Evolutionary conservation across 35 echinoderm and acorn worm species (phyloP).

Genomic region (Lytechinus variegatus): DNA sequence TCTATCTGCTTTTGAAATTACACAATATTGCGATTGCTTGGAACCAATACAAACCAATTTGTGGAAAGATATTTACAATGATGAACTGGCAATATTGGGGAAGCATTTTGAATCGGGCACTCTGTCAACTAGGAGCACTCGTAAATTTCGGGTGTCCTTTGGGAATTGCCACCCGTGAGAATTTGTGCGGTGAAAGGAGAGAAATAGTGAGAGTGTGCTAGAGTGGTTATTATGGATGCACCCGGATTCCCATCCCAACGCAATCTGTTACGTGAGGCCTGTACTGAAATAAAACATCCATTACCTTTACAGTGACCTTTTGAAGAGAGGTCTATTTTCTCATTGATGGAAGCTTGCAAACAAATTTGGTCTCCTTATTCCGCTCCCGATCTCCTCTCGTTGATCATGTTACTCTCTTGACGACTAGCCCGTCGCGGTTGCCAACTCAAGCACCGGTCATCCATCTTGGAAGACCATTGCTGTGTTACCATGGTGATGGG

Average conservation of each 20-base stretch:
- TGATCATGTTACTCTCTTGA: neutral
- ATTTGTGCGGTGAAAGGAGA: neutral
- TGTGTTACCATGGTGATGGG: neutral
- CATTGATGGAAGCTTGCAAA: slow-evolving; percentile 11
- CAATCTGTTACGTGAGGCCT: neutral
- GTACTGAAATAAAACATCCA: neutral
- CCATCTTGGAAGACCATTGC: neutral
- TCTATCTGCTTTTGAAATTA: neutral
- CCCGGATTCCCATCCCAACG: neutral
- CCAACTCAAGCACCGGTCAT: neutral
- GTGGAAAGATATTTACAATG: neutral
- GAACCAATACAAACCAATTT: neutral
- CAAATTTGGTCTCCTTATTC: neutral
- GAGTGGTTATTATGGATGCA: neutral
- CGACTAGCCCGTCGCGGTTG: neutral
- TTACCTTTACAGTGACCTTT: neutral
- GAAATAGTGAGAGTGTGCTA: neutral
- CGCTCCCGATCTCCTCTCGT: neutral
- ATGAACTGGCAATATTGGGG: neutral
- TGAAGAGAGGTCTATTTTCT: neutral
- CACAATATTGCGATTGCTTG: neutral
- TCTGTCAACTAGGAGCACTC: neutral
- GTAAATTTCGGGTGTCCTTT: neutral
- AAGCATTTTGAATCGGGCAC: neutral
- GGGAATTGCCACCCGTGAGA: neutral